These are phyloP conservation scores for Carcharodon carcharias DNA, from an alignment of 2,797 vertebrate genomes.

Conservation along the genomic window DNA sequence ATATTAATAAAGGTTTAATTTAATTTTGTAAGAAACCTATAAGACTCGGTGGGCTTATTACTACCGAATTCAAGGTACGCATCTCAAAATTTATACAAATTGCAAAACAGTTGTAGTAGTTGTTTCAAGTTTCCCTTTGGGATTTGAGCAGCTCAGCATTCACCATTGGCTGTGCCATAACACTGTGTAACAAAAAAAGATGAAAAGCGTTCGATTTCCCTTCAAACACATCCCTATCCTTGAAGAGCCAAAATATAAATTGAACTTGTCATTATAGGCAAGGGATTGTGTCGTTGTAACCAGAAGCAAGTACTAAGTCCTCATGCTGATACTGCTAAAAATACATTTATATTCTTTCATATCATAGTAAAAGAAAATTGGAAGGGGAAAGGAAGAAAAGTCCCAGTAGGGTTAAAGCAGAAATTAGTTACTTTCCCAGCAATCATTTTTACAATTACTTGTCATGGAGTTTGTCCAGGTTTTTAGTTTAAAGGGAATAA, in stretches of 20 bases:
- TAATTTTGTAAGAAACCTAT: no score
- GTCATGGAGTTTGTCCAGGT: neutral
- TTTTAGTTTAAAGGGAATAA: neutral
- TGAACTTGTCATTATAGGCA: neutral
- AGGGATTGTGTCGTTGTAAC: neutral
- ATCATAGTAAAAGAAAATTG: neutral
- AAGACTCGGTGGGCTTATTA: no score
- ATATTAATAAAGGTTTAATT: no score
- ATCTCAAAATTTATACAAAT: no score
- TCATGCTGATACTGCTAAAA: neutral
- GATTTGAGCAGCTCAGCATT: no score
- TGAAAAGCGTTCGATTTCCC: neutral
- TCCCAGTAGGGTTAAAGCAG: neutral
- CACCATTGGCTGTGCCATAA: no score
- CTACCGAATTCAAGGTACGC: no score
- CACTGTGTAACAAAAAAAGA: neutral
- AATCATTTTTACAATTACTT: neutral
- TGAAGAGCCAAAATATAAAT: neutral
- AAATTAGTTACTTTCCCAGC: neutral
- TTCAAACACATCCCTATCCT: neutral
- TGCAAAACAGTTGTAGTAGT: no score
- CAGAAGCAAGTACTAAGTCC: neutral
- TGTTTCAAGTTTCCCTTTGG: no score
- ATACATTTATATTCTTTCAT: neutral
- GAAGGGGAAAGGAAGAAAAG: neutral